Percentiles rank a stretch among this genome's conserved stretches.
Evolutionary conservation across 2,113 vertebrate species (phyloP).

Genomic region (rabbit (Oryctolagus cuniculus)): mOryCun1.1 NC_091447.1:25676001-25676500

Average conservation of each 20-base stretch:
- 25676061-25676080: neutral
- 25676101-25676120: neutral
- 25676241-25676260: neutral
- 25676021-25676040: neutral
- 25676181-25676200: neutral
- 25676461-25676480: too few relatives aligned
- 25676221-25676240: neutral
- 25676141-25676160: conserved; percentile 4
- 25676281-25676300: too few relatives aligned
- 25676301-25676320: too few relatives aligned
- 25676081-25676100: neutral
- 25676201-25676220: neutral
- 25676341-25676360: too few relatives aligned
- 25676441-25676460: too few relatives aligned
- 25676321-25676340: too few relatives aligned
- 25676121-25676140: neutral
- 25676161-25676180: neutral
- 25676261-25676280: neutral
- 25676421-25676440: too few relatives aligned
- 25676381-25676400: too few relatives aligned
- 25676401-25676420: too few relatives aligned
- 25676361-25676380: too few relatives aligned
- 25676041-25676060: neutral
- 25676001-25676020: neutral
- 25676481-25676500: too few relatives aligned